Conservation (phyloP, 2,888 invertebrate genomes). For the Trissolcus brochymenae region DNA sequence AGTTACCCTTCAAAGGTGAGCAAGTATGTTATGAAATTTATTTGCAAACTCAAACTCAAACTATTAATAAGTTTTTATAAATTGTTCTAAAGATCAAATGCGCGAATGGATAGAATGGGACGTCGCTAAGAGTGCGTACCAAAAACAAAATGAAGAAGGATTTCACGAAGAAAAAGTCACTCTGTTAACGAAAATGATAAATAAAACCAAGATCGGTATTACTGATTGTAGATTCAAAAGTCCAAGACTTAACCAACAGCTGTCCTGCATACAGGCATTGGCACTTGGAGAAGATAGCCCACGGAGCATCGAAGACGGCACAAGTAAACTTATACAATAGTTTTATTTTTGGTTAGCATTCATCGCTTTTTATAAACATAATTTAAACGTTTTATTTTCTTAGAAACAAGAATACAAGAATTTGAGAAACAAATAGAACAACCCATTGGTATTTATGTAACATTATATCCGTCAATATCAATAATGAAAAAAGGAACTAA, state of each 20-base stretch:
- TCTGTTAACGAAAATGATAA: conserved; percentile 49
- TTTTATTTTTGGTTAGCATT: conserved; percentile 3
- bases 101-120: conserved; percentile 36
- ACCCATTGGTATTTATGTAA: conserved; percentile 3
- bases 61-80: background rate
- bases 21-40: background rate
- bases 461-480: conserved; percentile 9
- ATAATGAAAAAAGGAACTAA: conserved; percentile 15
- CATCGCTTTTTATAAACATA: background rate
- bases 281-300: conserved; percentile 54
- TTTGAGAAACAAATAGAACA: conserved; percentile 6
- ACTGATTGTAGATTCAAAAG: conserved; percentile 48
- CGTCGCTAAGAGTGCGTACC: conserved; percentile 1
- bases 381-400: background rate
- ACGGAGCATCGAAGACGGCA: conserved; percentile 16
- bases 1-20: conserved; percentile 56
- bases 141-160: background rate
- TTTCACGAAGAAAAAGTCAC: conserved; percentile 38
- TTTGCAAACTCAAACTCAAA: too few relatives aligned
- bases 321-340: conserved; percentile 13
- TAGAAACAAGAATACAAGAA: conserved; percentile 2
- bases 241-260: conserved; percentile 53
- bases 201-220: conserved; percentile 25
- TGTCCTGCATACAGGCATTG: conserved; percentile 61
- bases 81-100: conserved; percentile 49